Percentiles rank a stretch among this genome's conserved stretches.
These are phyloP conservation scores for Tipula confusa DNA, from an alignment of 2,888 invertebrate species.

Conservation along the genomic window DNA sequence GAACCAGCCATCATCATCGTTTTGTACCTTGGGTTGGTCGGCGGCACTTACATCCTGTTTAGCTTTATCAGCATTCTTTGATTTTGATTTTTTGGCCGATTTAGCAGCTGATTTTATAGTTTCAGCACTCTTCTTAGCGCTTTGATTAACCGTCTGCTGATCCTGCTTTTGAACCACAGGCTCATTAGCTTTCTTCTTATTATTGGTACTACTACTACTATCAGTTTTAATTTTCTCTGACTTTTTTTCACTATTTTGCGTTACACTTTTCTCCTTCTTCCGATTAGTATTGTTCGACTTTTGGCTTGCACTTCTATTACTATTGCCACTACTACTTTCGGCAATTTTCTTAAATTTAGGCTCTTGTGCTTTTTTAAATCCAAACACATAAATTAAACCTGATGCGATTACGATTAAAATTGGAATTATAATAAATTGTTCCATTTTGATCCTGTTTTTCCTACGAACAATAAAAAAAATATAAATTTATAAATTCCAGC, in stretches of 20 bases:
- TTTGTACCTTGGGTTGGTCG: background rate
- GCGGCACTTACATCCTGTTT: background rate
- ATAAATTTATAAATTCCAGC: background rate
- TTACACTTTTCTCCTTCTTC: constrained; percentile 27
- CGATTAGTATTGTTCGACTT: background rate
- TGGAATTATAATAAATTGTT: background rate
- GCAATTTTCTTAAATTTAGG: constrained; percentile 9
- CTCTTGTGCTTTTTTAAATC: constrained; percentile 3
- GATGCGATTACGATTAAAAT: background rate
- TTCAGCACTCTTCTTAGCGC: background rate
- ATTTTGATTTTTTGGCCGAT: background rate
- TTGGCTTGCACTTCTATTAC: background rate
- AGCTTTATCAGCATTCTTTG: constrained; percentile 5
- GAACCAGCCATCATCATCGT: constrained; percentile 26
- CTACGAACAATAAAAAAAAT: background rate
- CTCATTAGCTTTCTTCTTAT: background rate
- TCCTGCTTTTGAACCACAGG: background rate
- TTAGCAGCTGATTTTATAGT: background rate
- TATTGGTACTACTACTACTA: background rate
- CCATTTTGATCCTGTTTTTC: constrained; percentile 21
- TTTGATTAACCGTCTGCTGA: background rate
- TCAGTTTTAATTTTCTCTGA: background rate
- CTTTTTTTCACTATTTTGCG: background rate
- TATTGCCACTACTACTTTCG: background rate
- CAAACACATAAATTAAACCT: constrained; percentile 14